These are phyloP conservation scores for Neoniphon sammara DNA, from an alignment of 2,797 vertebrate genomes.

Conservation along the genomic window DNA sequence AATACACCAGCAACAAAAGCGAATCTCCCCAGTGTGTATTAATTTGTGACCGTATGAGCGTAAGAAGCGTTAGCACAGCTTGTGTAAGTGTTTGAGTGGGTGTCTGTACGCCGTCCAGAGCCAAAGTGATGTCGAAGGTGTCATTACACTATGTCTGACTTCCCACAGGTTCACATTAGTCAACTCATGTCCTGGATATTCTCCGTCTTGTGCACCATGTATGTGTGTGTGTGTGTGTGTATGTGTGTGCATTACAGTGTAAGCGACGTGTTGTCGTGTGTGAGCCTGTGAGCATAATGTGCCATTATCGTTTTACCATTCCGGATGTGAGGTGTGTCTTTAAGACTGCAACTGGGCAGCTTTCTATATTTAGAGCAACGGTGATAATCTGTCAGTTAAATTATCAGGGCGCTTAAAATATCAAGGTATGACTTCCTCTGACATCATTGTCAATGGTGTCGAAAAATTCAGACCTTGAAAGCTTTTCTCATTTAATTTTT, in stretches of 20 bases:
- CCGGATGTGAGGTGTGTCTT: conserved; percentile 55
- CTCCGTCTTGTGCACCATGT: conserved; percentile 23
- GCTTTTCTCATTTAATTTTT: not conserved
- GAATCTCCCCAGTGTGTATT: conserved; percentile 24
- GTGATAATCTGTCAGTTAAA: conserved; percentile 68
- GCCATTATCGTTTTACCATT: conserved; percentile 31
- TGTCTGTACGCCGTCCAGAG: conserved; percentile 40
- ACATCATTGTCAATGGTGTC: conserved; percentile 33
- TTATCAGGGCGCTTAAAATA: conserved; percentile 66
- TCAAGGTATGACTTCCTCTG: conserved; percentile 39
- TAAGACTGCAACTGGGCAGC: conserved; percentile 56
- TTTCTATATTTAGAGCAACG: conserved; percentile 71
- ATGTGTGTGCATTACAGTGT: not conserved
- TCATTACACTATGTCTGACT: conserved; percentile 46
- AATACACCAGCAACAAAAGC: conserved; percentile 33
- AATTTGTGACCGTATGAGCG: conserved; percentile 14
- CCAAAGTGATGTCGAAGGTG: conserved; percentile 38
- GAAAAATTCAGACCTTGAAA: conserved; percentile 13
- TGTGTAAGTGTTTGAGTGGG: conserved; percentile 32
- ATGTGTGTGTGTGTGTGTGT: not conserved
- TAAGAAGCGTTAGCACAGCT: conserved; percentile 13
- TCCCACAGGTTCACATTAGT: conserved; percentile 44
- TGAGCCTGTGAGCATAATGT: conserved; percentile 18
- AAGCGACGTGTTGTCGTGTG: conserved; percentile 18
- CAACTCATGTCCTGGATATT: conserved; percentile 25